phyloP scores from a whole-genome alignment of 2,113 vertebrate species.

The Callopanchax toddi region DNA sequence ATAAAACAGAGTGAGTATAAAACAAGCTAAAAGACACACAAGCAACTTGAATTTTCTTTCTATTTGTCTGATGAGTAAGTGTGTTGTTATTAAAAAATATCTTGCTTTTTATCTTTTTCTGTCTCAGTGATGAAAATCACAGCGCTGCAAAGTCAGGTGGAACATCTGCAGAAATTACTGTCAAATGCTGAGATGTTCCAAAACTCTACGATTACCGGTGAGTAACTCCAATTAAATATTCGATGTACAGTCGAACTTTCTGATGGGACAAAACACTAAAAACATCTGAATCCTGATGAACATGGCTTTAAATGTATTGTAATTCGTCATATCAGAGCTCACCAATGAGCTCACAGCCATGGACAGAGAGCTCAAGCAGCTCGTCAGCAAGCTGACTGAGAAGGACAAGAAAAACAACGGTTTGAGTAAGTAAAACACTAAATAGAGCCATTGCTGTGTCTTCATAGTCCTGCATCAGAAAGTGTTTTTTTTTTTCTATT shows the following conservation, averaged over 20 bases:
- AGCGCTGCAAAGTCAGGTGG: conserved; percentile 31
- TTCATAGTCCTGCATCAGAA: not conserved
- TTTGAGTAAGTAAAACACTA: too few relatives aligned
- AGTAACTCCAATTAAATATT: conserved; percentile 7
- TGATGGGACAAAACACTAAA: not conserved
- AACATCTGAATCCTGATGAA: too few relatives aligned
- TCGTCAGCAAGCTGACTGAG: conserved; percentile 14
- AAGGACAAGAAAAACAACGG: not conserved
- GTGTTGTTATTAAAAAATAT: too few relatives aligned
- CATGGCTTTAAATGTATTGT: too few relatives aligned
- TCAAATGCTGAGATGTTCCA: not conserved
- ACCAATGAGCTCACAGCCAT: conserved; percentile 13
- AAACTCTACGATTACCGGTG: not conserved
- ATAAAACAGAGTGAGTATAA: conserved; percentile 39
- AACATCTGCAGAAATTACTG: conserved; percentile 20
- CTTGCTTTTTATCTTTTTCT: not conserved
- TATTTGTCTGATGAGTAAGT: too few relatives aligned
- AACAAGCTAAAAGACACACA: not conserved
- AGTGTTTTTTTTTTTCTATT: not conserved
- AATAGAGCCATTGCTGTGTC: too few relatives aligned
- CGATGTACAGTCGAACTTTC: too few relatives aligned
- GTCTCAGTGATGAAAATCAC: conserved; percentile 42
- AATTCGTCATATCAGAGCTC: conserved; percentile 7
- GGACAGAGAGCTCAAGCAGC: not conserved
- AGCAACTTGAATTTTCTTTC: too few relatives aligned